Percentiles rank a stretch among this genome's conserved stretches.
Conservation (phyloP, 2,888 invertebrate genomes). For the Sinopyrophorus schimmeli region DNA sequence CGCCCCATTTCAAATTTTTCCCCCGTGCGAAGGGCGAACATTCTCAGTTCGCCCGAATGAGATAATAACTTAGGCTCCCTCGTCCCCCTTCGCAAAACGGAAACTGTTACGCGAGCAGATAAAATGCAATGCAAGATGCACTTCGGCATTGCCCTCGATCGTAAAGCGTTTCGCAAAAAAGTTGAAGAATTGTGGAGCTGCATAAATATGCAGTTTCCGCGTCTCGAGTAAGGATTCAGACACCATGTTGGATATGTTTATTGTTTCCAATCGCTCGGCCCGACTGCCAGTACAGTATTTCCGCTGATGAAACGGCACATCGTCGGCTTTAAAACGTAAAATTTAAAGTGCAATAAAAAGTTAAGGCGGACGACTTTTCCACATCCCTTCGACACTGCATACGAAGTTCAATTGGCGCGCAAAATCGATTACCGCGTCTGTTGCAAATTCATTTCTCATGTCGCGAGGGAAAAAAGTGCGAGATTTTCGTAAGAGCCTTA, state of each 20-base stretch:
- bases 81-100: constrained; percentile 13
- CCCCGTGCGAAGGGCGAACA: constrained; percentile 10
- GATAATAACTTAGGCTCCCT: constrained; percentile 17
- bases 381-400: constrained; percentile 3
- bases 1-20: constrained; percentile 14
- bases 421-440: constrained; percentile 15
- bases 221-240: constrained; percentile 26
- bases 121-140: constrained; percentile 26
- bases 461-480: constrained; percentile 6
- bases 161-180: constrained; percentile 31
- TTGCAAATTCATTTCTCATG: constrained; percentile 21
- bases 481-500: constrained; percentile 8
- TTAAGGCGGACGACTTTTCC: constrained; percentile 11
- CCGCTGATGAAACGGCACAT: constrained; percentile 20
- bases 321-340: constrained; percentile 24
- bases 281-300: constrained; percentile 15
- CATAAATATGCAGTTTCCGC: constrained; percentile 33
- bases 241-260: constrained; percentile 32
- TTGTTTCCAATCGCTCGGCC: constrained; percentile 31
- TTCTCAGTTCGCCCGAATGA: constrained; percentile 13
- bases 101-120: constrained; percentile 19
- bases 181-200: constrained; percentile 25
- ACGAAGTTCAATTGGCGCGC: constrained; percentile 6
- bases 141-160: constrained; percentile 19
- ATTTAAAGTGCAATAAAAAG: constrained; percentile 25